Evolutionary conservation across 1,140 invertebrate species (phyloP).

Genomic region (Hypsibius dujardini): DNA sequence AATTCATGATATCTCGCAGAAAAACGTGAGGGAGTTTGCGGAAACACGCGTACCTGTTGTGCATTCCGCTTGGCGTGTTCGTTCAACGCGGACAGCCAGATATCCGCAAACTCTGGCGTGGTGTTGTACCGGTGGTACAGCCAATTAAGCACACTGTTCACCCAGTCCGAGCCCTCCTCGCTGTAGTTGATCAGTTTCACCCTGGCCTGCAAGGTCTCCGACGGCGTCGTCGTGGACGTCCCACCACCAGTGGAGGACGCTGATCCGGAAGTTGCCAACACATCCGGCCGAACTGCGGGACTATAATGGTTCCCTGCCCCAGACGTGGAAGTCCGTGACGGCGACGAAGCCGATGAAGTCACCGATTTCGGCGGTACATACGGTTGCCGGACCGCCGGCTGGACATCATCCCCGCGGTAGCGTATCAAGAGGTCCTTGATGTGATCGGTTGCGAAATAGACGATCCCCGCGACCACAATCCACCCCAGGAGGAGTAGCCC

Average conservation of each 20-base stretch:
- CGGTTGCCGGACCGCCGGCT: neutral
- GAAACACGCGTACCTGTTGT: conserved; percentile 1
- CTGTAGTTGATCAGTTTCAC: conserved; percentile 6
- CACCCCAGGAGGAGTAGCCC: neutral
- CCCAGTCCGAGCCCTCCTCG: neutral
- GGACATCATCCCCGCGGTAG: no score
- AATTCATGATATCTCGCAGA: no score
- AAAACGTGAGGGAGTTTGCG: no score
- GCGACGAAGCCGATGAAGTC: neutral
- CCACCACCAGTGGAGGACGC: no score
- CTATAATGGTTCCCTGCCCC: neutral
- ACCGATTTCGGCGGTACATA: neutral
- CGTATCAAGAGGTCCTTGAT: neutral
- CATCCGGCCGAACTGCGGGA: no score
- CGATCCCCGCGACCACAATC: neutral
- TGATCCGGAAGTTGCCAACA: no score
- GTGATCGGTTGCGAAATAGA: conserved; percentile 5
- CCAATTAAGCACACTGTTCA: neutral
- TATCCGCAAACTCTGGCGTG: conserved; percentile 1
- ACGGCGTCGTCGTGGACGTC: no score
- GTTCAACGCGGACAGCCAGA: neutral
- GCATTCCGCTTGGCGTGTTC: conserved; percentile 5
- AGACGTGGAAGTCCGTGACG: neutral
- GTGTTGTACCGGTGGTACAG: conserved; percentile 5
- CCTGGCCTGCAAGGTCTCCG: neutral